phyloP scores from a whole-genome alignment of 2,797 vertebrate genomes.

The Nyctibius grandis region DNA sequence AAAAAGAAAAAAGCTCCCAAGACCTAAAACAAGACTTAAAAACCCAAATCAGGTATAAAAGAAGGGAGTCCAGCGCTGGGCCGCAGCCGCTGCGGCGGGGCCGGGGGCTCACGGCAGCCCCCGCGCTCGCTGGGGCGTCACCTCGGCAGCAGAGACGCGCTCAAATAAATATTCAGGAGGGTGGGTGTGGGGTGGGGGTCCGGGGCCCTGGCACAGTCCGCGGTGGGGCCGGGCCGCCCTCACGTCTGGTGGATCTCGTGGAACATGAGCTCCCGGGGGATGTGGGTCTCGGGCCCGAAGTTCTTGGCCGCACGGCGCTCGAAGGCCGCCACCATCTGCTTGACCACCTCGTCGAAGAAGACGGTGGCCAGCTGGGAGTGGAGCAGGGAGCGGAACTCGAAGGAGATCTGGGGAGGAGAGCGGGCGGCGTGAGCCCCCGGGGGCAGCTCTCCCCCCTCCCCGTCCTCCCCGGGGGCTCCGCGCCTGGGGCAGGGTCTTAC shows the following conservation, averaged over 20 bases:
- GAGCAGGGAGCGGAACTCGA: constrained; percentile 93
- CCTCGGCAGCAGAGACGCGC: constrained; percentile 29
- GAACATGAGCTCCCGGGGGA: constrained; percentile 93
- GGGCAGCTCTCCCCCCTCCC: background rate
- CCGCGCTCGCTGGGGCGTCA: background rate
- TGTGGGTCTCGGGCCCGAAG: constrained; percentile 89
- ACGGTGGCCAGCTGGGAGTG: constrained; percentile 93
- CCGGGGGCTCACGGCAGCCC: background rate
- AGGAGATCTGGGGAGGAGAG: constrained; percentile 84
- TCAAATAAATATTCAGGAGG: constrained; percentile 70
- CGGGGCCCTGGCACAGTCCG: background rate
- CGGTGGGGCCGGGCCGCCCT: constrained; percentile 28
- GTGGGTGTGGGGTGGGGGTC: background rate
- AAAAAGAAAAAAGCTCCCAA: background rate
- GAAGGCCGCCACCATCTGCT: constrained; percentile 92
- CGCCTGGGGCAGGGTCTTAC: constrained; percentile 67
- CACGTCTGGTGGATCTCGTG: constrained; percentile 93
- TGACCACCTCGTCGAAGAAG: constrained; percentile 96
- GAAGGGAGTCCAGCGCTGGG: background rate
- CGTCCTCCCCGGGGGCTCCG: fast-evolving
- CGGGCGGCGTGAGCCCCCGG: background rate
- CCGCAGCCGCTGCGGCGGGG: background rate
- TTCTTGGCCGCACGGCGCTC: constrained; percentile 84
- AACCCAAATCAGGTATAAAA: background rate
- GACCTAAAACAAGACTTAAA: background rate